These are phyloP conservation scores for Poeciliopsis turneri DNA, from an alignment of 2,797 vertebrate genomes.

Conservation along the genomic window DNA sequence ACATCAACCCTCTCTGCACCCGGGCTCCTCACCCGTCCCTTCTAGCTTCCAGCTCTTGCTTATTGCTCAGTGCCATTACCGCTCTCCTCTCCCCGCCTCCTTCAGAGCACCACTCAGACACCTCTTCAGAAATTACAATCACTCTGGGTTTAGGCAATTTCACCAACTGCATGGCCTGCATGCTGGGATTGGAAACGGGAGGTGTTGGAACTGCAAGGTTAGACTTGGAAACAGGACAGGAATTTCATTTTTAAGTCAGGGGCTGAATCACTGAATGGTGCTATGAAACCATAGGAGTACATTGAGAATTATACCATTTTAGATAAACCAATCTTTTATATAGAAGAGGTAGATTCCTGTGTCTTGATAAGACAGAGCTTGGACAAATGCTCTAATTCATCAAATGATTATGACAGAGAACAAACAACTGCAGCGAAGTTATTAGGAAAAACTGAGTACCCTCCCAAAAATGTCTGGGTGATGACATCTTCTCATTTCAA, in stretches of 20 bases:
- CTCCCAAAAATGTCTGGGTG: slow-evolving; percentile 36
- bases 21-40: slow-evolving; percentile 48
- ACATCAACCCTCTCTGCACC: slow-evolving; percentile 65
- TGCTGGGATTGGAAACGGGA: slow-evolving; percentile 74
- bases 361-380: background rate
- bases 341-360: slow-evolving; percentile 34
- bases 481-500: slow-evolving; percentile 57
- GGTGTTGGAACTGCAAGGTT: slow-evolving; percentile 75
- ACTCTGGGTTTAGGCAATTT: slow-evolving; percentile 81
- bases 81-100: slow-evolving; percentile 51
- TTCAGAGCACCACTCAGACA: slow-evolving; percentile 79
- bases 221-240: slow-evolving; percentile 61
- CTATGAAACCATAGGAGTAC: slow-evolving; percentile 61
- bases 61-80: slow-evolving; percentile 67
- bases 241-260: slow-evolving; percentile 80
- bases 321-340: slow-evolving; percentile 50
- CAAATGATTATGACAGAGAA: slow-evolving; percentile 38
- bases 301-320: slow-evolving; percentile 70
- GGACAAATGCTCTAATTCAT: background rate
- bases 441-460: slow-evolving; percentile 34
- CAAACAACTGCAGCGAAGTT: slow-evolving; percentile 29
- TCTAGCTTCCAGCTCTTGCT: slow-evolving; percentile 62
- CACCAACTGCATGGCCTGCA: slow-evolving; percentile 77
- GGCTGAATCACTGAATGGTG: slow-evolving; percentile 58
- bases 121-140: slow-evolving; percentile 82